Evolutionary conservation across 2,113 vertebrate species (phyloP).

Genomic region (Puntigrus tetrazona): DNA sequence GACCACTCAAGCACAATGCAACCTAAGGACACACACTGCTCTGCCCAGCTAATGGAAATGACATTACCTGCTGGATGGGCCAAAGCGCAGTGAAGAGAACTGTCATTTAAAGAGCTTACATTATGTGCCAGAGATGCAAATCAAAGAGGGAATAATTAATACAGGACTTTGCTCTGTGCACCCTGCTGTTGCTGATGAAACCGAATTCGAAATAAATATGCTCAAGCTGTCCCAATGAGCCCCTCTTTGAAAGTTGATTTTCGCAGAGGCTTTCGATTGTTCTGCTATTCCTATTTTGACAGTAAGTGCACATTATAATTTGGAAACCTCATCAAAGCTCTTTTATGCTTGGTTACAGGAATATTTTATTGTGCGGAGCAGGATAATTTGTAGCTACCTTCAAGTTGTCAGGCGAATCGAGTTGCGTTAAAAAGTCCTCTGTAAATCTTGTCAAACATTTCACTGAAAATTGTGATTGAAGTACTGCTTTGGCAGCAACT

Average conservation of each 20-base stretch:
- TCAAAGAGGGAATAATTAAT: conserved; percentile 4
- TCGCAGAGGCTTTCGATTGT: not conserved
- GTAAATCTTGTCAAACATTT: not conserved
- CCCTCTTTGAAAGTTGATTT: not conserved
- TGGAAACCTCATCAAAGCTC: not conserved
- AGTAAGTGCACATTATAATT: not conserved
- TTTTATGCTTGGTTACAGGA: not conserved
- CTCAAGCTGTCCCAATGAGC: not conserved
- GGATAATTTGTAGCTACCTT: not conserved
- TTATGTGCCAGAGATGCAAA: not conserved
- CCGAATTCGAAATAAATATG: conserved; percentile 2
- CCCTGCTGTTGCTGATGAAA: conserved; percentile 16
- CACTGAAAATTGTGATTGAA: not conserved
- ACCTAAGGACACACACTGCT: not conserved
- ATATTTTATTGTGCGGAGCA: not conserved
- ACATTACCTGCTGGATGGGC: conserved; percentile 12
- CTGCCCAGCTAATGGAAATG: conserved; percentile 29
- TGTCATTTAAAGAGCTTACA: conserved; percentile 11
- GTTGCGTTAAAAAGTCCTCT: not conserved
- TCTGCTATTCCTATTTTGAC: conserved; percentile 9
- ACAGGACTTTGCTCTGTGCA: conserved; percentile 12
- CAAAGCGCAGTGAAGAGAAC: not conserved
- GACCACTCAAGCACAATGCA: not conserved
- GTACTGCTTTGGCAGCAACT: not conserved
- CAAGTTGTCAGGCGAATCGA: not conserved